Conservation (phyloP, 1,140 invertebrate genomes). For the Aphelinus atriplicis region DNA sequence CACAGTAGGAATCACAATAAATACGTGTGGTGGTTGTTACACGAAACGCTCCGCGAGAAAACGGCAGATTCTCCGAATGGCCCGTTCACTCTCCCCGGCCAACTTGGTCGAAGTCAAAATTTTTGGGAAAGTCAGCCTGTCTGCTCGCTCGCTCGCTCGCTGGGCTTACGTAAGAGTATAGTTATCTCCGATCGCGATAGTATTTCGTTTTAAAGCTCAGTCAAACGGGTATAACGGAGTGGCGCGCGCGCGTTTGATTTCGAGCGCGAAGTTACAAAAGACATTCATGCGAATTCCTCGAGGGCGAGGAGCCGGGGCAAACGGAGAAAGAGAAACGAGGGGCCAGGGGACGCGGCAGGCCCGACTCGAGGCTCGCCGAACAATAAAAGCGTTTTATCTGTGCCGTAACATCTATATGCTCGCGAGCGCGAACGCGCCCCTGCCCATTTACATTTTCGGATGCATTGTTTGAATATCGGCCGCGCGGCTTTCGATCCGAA, state of each 20-base stretch:
- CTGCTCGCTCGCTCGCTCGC: too few relatives aligned
- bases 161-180: constrained; percentile 9
- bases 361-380: background rate
- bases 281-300: constrained; percentile 22
- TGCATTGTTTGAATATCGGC: background rate
- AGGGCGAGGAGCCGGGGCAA: background rate
- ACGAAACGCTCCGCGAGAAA: too few relatives aligned
- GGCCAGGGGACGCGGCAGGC: too few relatives aligned
- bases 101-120: too few relatives aligned
- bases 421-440: background rate
- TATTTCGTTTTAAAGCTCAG: constrained; percentile 20
- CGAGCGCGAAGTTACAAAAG: constrained; percentile 1
- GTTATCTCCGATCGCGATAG: constrained; percentile 24
- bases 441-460: background rate
- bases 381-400: constrained; percentile 34
- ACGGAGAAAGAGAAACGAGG: background rate
- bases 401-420: constrained; percentile 9
- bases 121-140: too few relatives aligned
- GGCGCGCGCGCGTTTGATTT: constrained; percentile 1
- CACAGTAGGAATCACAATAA: too few relatives aligned
- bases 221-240: background rate
- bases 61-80: too few relatives aligned
- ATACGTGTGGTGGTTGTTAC: too few relatives aligned
- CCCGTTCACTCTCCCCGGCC: too few relatives aligned
- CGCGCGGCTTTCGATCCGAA: too few relatives aligned